A percentile compares a stretch with the other conserved stretches of the same genome.
Conservation (phyloP, 2,888 invertebrate species). For the Schizaphis graminum region DNA sequence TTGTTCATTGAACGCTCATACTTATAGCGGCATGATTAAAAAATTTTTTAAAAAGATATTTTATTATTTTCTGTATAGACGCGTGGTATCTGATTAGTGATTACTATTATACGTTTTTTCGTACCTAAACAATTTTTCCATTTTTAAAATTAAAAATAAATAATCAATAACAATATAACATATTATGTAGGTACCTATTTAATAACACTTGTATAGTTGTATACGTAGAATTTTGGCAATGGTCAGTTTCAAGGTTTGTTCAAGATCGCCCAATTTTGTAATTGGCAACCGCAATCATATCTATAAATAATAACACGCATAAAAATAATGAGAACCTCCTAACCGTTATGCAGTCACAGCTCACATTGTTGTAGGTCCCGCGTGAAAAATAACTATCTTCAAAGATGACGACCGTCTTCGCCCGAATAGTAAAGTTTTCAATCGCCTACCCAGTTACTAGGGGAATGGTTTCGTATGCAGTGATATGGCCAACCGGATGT, state of each 20-base stretch:
- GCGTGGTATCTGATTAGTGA: not conserved
- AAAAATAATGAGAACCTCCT: slow-evolving; percentile 19
- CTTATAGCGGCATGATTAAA: no score
- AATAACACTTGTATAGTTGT: not conserved
- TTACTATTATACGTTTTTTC: not conserved
- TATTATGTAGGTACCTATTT: not conserved
- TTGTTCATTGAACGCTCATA: no score
- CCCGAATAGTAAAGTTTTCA: slow-evolving; percentile 70
- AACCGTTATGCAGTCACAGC: not conserved
- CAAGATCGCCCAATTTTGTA: slow-evolving; percentile 60
- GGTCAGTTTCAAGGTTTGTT: slow-evolving; percentile 37
- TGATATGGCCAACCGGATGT: slow-evolving; percentile 76
- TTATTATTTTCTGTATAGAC: not conserved
- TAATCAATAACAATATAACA: not conserved
- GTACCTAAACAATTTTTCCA: not conserved
- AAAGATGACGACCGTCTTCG: slow-evolving; percentile 45
- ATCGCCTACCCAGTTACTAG: slow-evolving; percentile 74
- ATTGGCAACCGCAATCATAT: slow-evolving; percentile 53
- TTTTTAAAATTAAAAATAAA: not conserved
- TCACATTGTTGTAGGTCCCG: not conserved
- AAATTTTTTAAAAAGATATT: not conserved
- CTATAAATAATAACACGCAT: slow-evolving; percentile 47
- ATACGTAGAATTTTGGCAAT: slow-evolving; percentile 49
- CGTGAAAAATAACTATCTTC: not conserved
- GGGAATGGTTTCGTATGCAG: slow-evolving; percentile 76